Evolutionary conservation across 2,797 vertebrate genomes (phyloP).

Genomic region (Gila robusta): DNA sequence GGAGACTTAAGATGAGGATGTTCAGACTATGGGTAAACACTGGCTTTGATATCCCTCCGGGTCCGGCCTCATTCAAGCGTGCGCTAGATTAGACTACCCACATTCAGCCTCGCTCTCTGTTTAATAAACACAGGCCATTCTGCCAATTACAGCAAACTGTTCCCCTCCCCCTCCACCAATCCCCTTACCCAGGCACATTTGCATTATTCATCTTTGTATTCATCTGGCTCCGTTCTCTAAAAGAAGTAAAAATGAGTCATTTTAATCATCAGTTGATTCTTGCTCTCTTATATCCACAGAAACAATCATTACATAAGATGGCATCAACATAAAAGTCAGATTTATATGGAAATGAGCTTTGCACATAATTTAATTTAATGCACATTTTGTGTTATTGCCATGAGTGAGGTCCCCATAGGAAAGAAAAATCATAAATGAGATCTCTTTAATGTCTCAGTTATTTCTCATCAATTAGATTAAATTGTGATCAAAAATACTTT

Average conservation of each 20-base stretch:
- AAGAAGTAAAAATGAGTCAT: constrained; percentile 51
- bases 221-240: constrained; percentile 34
- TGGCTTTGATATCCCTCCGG: constrained; percentile 52
- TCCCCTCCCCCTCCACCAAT: constrained; percentile 18
- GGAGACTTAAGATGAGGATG: constrained; percentile 55
- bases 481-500: background rate
- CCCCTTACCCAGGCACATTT: constrained; percentile 47
- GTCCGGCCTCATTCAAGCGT: constrained; percentile 49
- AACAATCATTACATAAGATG: constrained; percentile 49
- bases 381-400: constrained; percentile 6
- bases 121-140: constrained; percentile 57
- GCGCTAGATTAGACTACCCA: constrained; percentile 40
- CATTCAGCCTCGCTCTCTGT: constrained; percentile 35
- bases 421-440: constrained; percentile 1
- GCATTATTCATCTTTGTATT: constrained; percentile 62
- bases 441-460: background rate
- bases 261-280: constrained; percentile 58
- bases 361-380: constrained; percentile 15
- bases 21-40: constrained; percentile 41
- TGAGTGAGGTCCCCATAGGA: background rate
- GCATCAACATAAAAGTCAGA: constrained; percentile 22
- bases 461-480: background rate
- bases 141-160: constrained; percentile 58
- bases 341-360: constrained; percentile 39
- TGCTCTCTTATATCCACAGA: constrained; percentile 47